Conservation (phyloP, 2,113 vertebrate genomes). For the Bostrychus sinensis region DNA sequence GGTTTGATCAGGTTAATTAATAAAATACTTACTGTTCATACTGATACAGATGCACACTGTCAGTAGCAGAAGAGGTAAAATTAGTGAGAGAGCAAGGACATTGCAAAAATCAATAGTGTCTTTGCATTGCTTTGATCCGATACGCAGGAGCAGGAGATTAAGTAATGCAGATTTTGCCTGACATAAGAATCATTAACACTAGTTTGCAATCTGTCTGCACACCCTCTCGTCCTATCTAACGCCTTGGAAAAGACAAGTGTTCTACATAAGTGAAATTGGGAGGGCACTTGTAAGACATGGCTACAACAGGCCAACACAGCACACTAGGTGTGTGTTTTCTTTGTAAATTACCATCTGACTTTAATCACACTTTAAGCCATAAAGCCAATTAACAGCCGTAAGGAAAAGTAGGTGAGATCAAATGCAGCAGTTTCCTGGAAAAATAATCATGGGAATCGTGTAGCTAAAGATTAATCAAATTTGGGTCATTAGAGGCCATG, state of each 20-base stretch:
- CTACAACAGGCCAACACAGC: slow-evolving; percentile 38
- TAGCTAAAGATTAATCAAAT: slow-evolving; percentile 71
- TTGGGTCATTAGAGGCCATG: slow-evolving; percentile 79
- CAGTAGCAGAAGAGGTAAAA: slow-evolving; percentile 28
- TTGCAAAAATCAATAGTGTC: slow-evolving; percentile 67
- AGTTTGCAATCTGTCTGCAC: slow-evolving; percentile 64
- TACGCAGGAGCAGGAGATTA: slow-evolving; percentile 64
- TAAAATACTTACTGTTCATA: slow-evolving; percentile 12
- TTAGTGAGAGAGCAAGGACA: slow-evolving; percentile 43
- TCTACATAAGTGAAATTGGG: slow-evolving; percentile 70
- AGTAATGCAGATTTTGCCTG: slow-evolving; percentile 64
- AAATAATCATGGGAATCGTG: slow-evolving; percentile 76
- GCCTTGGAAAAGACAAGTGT: slow-evolving; percentile 72
- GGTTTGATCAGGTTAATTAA: slow-evolving; percentile 21
- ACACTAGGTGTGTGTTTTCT: slow-evolving; percentile 34
- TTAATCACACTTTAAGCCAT: slow-evolving; percentile 21
- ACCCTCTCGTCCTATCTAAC: slow-evolving; percentile 54
- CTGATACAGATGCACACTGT: slow-evolving; percentile 32
- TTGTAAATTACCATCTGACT: slow-evolving; percentile 42
- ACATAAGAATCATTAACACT: slow-evolving; percentile 72
- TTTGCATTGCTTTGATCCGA: slow-evolving; percentile 71
- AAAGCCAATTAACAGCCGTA: slow-evolving; percentile 13
- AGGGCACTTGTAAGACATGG: slow-evolving; percentile 65
- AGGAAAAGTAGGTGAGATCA: slow-evolving; percentile 31
- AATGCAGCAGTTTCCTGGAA: slow-evolving; percentile 71